Base-by-base conservation (phyloP, 2,797 vertebrate species). In the Apodemus agrarius region DNA sequence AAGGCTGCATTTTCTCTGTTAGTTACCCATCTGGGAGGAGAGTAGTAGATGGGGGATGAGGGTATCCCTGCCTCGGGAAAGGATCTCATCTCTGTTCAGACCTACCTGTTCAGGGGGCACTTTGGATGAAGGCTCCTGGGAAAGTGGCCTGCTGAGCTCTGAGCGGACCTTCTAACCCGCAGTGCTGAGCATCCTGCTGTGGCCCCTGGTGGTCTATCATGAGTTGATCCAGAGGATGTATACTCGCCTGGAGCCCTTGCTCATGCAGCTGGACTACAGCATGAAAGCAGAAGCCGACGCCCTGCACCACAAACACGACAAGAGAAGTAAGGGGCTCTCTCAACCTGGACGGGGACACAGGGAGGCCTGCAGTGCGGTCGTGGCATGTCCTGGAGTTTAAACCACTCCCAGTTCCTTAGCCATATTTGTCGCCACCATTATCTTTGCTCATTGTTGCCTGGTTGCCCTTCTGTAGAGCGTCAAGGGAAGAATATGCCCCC, bases 201-300 rank as follows among this genome's bases (percentile, higher is more conserved):
- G 99, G 99, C 99, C 99, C 0, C 98, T 99, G 98, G 99, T 99
- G 94, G 99, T 99, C 76, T 99, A 99, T 97, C 99, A 99, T 0
- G 99, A 99, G 85, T 99, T 99, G 97, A 99, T 99, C 98, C 99
- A 99, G 98, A 99, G 99, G 98, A 99, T 99, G 99, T 99, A 99
- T 98, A 99, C 99, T 0, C 99, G 99, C 86, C 97, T 99, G 86
- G 99, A 99, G 98, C 99, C 99, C 19, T 99, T 99, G 97, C 98
- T 99, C 85, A 99, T 99, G 99, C 99, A 99, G 98, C 98, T 99
- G 98, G 99, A 99, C 98, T 99, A 99, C 99, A 99, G 99, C 98
- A 99, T 99, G 99, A 99, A 99, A 98, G 99, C 99, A 46, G 99
- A 99, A 34, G 98, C 98, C 0, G 99, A 99, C 0, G 99, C 99